Evolutionary conservation across 2,888 invertebrate genomes (phyloP).

Genomic region (Caenorhabditis sulstoni): DNA sequence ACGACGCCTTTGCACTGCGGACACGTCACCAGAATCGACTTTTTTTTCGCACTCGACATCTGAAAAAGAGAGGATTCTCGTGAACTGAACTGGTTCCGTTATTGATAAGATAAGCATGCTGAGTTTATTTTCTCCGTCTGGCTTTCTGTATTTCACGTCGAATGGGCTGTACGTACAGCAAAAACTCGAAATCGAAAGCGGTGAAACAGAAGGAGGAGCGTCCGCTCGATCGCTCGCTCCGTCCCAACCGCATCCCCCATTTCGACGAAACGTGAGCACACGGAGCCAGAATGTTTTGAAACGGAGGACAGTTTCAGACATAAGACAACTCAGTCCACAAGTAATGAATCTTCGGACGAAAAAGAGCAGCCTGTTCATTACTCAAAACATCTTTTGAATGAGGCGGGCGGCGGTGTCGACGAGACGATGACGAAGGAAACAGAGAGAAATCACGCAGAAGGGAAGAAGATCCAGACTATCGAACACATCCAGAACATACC

Average conservation of each 20-base stretch:
- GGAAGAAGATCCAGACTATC: not conserved
- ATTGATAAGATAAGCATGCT: not conserved
- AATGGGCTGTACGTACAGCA: slow-evolving; percentile 64
- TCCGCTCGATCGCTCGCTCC: slow-evolving; percentile 32
- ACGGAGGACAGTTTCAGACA: slow-evolving; percentile 18
- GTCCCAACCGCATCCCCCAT: slow-evolving; percentile 21
- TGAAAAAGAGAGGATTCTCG: slow-evolving; percentile 4
- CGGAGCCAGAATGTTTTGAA: not conserved
- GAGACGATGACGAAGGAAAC: not conserved
- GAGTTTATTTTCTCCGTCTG: not conserved
- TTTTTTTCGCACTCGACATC: slow-evolving; percentile 59
- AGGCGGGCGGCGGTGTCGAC: slow-evolving; percentile 1
- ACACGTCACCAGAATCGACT: slow-evolving; percentile 42
- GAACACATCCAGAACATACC: not conserved
- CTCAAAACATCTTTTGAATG: slow-evolving; percentile 35
- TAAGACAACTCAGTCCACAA: slow-evolving; percentile 24
- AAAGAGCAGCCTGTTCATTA: slow-evolving; percentile 20
- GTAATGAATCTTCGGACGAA: slow-evolving; percentile 15
- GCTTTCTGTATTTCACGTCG: no score
- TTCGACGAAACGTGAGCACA: slow-evolving; percentile 39
- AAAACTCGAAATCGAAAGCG: slow-evolving; percentile 56
- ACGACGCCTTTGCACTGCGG: slow-evolving; percentile 33
- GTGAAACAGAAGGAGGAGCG: slow-evolving; percentile 18
- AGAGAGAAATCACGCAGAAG: no score
- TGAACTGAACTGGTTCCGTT: not conserved